Evolutionary conservation across 1,140 invertebrate genomes (phyloP).

Genomic region (Sminthurinus signatus): DNA sequence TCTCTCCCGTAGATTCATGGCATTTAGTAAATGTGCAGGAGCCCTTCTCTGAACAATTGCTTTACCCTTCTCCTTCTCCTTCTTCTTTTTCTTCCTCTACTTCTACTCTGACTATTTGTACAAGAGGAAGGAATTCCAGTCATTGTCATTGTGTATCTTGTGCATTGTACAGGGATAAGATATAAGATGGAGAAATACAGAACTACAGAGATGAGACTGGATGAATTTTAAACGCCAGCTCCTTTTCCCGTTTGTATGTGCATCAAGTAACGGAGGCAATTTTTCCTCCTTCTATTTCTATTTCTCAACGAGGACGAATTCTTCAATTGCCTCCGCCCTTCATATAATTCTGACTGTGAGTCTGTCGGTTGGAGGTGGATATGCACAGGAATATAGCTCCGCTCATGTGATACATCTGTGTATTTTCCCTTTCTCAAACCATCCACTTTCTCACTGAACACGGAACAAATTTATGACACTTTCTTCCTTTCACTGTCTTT

Average conservation of each 20-base stretch:
- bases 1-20: background rate
- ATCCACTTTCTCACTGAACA: constrained; percentile 21
- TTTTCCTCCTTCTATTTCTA: constrained; percentile 20
- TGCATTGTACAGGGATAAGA: too few species aligned
- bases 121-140: too few species aligned
- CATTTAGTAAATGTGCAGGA: background rate
- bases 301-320: constrained; percentile 4
- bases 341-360: background rate
- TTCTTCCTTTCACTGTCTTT: constrained; percentile 39
- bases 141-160: too few species aligned
- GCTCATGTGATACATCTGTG: constrained; percentile 11
- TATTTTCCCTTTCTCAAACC: constrained; percentile 21
- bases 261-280: too few species aligned
- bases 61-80: constrained; percentile 10
- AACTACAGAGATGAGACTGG: background rate
- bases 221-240: constrained; percentile 16
- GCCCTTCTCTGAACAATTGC: constrained; percentile 8
- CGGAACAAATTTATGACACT: constrained; percentile 42
- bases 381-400: background rate
- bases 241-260: too few species aligned
- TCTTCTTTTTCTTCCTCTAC: constrained; percentile 13
- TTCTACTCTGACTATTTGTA: too few species aligned
- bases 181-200: too few species aligned
- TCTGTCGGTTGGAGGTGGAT: background rate
- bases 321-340: constrained; percentile 30